A percentile compares a stretch with the other conserved stretches of the same genome.
Evolutionary conservation across 1,140 invertebrate species (phyloP).

Genomic region (Danaus melanippus): DNA sequence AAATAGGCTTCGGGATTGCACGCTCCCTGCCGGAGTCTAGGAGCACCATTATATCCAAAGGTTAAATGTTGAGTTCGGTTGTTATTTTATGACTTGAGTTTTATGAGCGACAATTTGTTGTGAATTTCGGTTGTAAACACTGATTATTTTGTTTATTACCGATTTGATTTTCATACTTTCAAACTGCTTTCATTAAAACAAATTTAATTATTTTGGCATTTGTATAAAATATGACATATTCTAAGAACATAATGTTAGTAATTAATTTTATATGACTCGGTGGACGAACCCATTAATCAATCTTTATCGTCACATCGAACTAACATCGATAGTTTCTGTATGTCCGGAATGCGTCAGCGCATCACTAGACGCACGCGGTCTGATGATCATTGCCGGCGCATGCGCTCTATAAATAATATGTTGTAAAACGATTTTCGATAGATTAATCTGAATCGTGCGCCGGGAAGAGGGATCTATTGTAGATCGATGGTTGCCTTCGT

Average conservation of each 20-base stretch:
- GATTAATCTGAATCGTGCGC: constrained; percentile 72
- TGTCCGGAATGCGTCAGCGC: constrained; percentile 42
- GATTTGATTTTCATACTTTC: not conserved
- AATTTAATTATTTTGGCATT: no score
- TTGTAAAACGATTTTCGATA: constrained; percentile 73
- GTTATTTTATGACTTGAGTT: constrained; percentile 52
- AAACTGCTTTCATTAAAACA: no score
- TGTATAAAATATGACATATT: no score
- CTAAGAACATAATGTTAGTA: no score
- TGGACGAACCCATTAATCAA: constrained; percentile 27
- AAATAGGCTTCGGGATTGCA: constrained; percentile 64
- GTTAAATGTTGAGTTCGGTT: constrained; percentile 59
- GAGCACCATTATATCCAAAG: constrained; percentile 55
- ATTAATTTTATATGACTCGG: not conserved
- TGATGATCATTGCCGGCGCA: constrained; percentile 69
- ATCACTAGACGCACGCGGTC: constrained; percentile 63
- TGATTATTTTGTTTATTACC: constrained; percentile 13
- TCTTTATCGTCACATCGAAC: constrained; percentile 5
- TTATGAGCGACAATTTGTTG: constrained; percentile 31
- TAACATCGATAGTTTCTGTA: constrained; percentile 36
- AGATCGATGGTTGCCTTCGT: constrained; percentile 45
- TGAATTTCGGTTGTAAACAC: constrained; percentile 28
- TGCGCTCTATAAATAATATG: constrained; percentile 72
- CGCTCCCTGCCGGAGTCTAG: constrained; percentile 39
- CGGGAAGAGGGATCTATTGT: constrained; percentile 66